Base-by-base conservation (phyloP, 2,113 vertebrate genomes). In the Baryphthengus martii region DNA sequence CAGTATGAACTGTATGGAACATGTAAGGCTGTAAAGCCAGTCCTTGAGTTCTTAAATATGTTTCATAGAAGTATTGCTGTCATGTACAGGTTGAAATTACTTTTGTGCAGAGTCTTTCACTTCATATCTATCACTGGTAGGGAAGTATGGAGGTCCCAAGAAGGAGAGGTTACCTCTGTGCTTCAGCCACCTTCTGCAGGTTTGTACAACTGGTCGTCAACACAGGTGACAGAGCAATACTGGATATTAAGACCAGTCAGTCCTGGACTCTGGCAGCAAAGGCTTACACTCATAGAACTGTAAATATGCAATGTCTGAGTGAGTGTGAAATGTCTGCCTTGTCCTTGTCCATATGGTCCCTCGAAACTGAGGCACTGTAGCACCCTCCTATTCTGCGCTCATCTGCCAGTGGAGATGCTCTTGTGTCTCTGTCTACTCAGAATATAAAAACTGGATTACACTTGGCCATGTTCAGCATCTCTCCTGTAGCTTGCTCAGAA, bases 261-360 rank as follows among this genome's bases (percentile, higher is more conserved):
- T 33, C 19, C 62, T 49, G 40, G 28, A n/a, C 44, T 66, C 29
- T 45, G 42, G 40, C 58, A 88, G 72, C 2, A 7, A 44, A 17
- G 20, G 20, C 28, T 45, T 39, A 10, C 0, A 0, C 61, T 55
- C 9, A 8, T 8, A 23, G 8, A 81, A 28, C 24, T 73, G 49
- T 44, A 14, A 65, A 39, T 61, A 26, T 11, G 13, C 28, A 15
- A 3, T 5, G 8, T 33, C 42, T 67, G 59, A 56, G 61, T 10
- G 24, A n/a, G 31, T 87, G n/a, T 44, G 58, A 13, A 20, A 45
- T 81, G 59, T 59, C 29, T 13, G 28, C n/a, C 47, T 66, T 39
- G 5, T 31, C 28, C 55, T 47, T 71, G 40, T 31, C 50, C 5
- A 2, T 24, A 56, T 52, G 45, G 31, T 39, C 26, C 52, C 29